Percentiles rank a stretch among this genome's conserved stretches.
Conservation (phyloP, 2,113 vertebrate species). For the Sapayoa aenigma region DNA sequence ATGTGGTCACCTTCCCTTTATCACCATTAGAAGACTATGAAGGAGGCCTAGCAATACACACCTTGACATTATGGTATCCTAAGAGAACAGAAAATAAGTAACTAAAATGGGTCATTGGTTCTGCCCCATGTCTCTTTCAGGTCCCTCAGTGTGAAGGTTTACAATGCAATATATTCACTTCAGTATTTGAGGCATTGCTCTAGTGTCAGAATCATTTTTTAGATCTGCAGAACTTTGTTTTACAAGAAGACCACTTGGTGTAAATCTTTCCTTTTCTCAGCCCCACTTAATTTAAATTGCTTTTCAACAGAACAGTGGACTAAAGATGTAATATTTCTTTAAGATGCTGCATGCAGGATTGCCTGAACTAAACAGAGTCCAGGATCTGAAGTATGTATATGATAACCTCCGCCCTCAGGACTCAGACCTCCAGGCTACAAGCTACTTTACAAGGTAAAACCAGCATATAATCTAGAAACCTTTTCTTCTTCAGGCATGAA, state of each 20-base stretch:
- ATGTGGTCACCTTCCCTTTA: background rate
- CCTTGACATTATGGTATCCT: background rate
- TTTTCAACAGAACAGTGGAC: background rate
- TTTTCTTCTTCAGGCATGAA: background rate
- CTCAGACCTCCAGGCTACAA: constrained; percentile 85
- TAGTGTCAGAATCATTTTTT: background rate
- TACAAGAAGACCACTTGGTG: background rate
- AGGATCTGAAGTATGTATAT: constrained; percentile 84
- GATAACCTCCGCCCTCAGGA: constrained; percentile 84
- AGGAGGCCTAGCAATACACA: background rate
- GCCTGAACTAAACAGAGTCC: constrained; percentile 79
- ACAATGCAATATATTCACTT: background rate
- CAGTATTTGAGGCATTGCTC: background rate
- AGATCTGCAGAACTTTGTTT: background rate
- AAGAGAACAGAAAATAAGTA: background rate
- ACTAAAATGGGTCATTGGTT: background rate
- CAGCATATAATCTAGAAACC: background rate
- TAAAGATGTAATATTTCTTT: background rate
- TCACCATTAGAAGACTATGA: background rate
- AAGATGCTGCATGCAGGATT: constrained; percentile 86
- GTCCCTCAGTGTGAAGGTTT: background rate
- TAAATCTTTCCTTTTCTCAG: background rate
- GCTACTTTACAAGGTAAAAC: constrained; percentile 86
- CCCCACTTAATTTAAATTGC: background rate
- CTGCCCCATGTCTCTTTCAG: background rate